Evolutionary conservation across 2,113 vertebrate species (phyloP).

Genomic region (Microtus oregoni): DNA sequence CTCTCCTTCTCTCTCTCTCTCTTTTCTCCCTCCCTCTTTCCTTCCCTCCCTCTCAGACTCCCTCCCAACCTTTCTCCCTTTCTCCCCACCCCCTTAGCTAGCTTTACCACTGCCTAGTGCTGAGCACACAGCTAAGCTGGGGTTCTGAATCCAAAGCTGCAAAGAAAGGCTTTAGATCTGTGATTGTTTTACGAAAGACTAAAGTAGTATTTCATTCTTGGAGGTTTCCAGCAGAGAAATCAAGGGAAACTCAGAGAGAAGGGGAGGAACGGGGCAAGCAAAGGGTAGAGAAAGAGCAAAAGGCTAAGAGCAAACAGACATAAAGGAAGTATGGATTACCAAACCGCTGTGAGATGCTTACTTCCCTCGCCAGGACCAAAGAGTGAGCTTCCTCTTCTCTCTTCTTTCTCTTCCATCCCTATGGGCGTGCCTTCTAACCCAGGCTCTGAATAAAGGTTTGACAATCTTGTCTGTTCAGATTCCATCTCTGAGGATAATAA

Average conservation of each 20-base stretch:
- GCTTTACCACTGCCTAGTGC: constrained; percentile 53
- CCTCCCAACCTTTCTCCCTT: not conserved
- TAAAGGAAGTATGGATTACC: constrained; percentile 66
- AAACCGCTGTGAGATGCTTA: constrained; percentile 27
- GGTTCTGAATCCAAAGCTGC: constrained; percentile 58
- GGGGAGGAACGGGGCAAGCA: constrained; percentile 40
- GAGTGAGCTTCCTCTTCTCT: constrained; percentile 59
- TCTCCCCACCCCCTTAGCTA: constrained; percentile 46
- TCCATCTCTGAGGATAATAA: constrained; percentile 55
- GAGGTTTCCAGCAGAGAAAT: constrained; percentile 65
- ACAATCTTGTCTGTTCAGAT: constrained; percentile 76
- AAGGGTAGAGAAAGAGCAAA: constrained; percentile 54
- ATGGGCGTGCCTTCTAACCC: constrained; percentile 71
- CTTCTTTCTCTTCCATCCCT: not conserved
- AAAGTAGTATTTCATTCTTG: constrained; percentile 71
- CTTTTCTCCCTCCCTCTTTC: not conserved
- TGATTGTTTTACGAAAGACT: constrained; percentile 60
- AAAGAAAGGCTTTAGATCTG: constrained; percentile 64
- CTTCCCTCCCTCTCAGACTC: not conserved
- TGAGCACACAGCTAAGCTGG: constrained; percentile 54
- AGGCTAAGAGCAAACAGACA: constrained; percentile 28
- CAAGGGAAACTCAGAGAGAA: constrained; percentile 35
- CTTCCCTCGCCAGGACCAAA: constrained; percentile 39
- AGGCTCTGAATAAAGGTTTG: constrained; percentile 81
- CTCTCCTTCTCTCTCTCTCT: too few species aligned